Base-by-base conservation (phyloP, 2,888 invertebrate genomes). In the Tupiocoris notatus region DNA sequence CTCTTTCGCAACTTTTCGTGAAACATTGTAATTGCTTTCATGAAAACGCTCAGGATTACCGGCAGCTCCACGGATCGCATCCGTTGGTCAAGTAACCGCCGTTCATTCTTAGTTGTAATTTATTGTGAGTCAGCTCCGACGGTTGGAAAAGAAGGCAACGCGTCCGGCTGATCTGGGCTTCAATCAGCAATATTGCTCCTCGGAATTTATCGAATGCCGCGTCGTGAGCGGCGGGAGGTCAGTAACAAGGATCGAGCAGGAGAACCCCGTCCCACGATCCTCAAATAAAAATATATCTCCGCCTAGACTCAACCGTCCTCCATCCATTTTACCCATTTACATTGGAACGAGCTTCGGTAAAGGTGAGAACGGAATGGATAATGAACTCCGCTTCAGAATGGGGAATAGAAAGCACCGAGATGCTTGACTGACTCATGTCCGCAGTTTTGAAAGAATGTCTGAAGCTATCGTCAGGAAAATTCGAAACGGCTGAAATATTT, bases 181-280 rank as follows among this genome's bases (percentile, higher is more conserved):
- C 73, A 62, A 73, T 73, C 73, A 73, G 73, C 73, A 73, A 73
- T 73, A 73, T 70, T 73, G 73, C 63, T 73, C 20, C 24, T 17
- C 62, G 39, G 56, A 16, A 25, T 67, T 73, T 61, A 73, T 63
- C 62, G 73, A 73, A 63, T 61, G 54, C 61, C 25, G 61, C 58
- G 58, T 73, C 73, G 73, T 73, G 73, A 73, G 39, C 73, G 63
- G 39, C 73, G 21, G 73, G 73, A 73, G 73, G 73, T 73, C 73
- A 73, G 73, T 73, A 73, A 73, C 62, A 20, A 73, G 73, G 63
- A 39, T 62, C 12, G 7, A 62, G n/a, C n/a, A n/a, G n/a, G n/a
- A n/a, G n/a, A n/a, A n/a, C n/a, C n/a, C 63, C 54, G 59, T 70
- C 73, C 71, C 73, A 73, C 73, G 73, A 73, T 54, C 63, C 62